A percentile compares a stretch with the other conserved stretches of the same genome.
These are phyloP conservation scores for Lysiphlebus fabarum DNA, from an alignment of 1,140 invertebrate genomes.

Conservation along the genomic window DNA sequence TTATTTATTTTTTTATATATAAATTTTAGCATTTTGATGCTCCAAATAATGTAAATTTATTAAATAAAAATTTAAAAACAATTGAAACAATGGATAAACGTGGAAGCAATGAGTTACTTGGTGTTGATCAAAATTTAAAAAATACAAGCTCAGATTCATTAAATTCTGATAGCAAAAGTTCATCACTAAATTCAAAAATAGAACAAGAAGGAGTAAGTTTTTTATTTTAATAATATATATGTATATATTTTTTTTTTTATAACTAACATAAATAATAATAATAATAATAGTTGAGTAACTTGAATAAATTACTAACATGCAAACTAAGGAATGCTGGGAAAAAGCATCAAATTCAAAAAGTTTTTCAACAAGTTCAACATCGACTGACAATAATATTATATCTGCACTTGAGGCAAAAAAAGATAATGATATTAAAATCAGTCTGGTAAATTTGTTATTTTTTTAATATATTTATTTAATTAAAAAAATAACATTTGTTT, in stretches of 20 bases:
- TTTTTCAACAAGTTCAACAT: constrained; percentile 61
- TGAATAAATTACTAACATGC: constrained; percentile 7
- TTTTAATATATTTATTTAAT: constrained; percentile 26
- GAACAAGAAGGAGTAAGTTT: constrained; percentile 64
- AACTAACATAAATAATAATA: constrained; percentile 6
- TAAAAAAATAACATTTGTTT: constrained; percentile 8
- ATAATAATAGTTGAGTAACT: no score
- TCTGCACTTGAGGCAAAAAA: constrained; percentile 55
- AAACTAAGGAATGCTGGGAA: constrained; percentile 53
- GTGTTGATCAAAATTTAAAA: constrained; percentile 58
- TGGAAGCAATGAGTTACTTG: constrained; percentile 54
- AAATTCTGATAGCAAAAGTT: constrained; percentile 78
- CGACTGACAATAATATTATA: constrained; percentile 61
- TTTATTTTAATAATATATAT: constrained; percentile 32
- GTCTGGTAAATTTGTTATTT: constrained; percentile 35
- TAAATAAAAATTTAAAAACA: neutral
- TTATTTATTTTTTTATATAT: neutral
- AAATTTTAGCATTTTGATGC: neutral
- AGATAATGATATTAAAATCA: constrained; percentile 48
- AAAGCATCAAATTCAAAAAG: constrained; percentile 62
- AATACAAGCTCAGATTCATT: constrained; percentile 75
- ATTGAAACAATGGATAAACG: constrained; percentile 51
- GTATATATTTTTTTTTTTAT: constrained; percentile 26
- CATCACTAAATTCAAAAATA: constrained; percentile 77
- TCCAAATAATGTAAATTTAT: neutral